A percentile compares a stretch with the other conserved stretches of the same genome.
phyloP scores from a whole-genome alignment of 2,113 vertebrate species.

The Saimiri boliviensis region DNA sequence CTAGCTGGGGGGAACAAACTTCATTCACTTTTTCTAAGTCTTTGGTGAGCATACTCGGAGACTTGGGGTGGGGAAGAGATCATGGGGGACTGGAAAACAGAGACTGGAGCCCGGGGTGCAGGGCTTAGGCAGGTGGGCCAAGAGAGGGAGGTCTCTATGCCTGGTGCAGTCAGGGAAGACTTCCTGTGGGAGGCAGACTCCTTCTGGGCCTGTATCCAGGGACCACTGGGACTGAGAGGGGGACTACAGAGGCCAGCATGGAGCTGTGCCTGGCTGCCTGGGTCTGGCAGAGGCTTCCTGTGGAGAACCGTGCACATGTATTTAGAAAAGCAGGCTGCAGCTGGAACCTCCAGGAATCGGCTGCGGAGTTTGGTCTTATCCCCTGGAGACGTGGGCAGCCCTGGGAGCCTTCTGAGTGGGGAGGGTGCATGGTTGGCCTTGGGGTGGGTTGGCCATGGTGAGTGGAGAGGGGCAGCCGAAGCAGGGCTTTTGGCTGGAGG shows the following conservation, averaged over 20 bases:
- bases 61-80: accelerated
- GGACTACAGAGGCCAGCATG: background rate
- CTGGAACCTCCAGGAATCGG: background rate
- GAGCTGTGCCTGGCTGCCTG: background rate
- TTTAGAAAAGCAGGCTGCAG: background rate
- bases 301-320: accelerated
- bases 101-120: background rate
- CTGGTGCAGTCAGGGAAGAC: background rate
- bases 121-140: background rate
- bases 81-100: background rate
- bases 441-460: background rate
- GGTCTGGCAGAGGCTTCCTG: background rate
- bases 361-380: background rate
- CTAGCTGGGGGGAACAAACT: background rate
- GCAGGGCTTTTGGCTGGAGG: background rate
- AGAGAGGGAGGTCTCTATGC: background rate
- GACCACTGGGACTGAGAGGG: background rate
- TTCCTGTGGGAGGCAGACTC: background rate
- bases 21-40: background rate
- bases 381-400: background rate
- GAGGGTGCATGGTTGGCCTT: accelerated
- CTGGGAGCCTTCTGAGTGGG: background rate
- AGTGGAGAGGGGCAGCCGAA: background rate
- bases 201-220: background rate
- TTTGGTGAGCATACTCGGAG: background rate